These are phyloP conservation scores for Buphagus erythrorhynchus DNA, from an alignment of 2,797 vertebrate genomes.

Conservation along the genomic window DNA sequence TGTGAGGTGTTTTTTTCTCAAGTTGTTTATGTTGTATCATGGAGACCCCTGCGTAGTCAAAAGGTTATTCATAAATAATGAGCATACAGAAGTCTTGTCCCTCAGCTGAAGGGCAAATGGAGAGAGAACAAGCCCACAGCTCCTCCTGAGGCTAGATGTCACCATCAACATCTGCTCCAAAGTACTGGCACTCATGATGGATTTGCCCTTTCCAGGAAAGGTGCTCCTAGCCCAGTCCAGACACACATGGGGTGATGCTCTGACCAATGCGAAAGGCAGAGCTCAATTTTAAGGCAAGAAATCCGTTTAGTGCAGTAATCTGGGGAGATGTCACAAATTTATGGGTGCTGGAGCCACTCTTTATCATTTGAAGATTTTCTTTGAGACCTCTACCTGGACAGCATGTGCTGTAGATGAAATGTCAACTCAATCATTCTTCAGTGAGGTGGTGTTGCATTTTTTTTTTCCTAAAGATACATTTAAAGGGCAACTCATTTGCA, in stretches of 20 bases:
- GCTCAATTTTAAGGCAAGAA: not conserved
- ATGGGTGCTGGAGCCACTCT: not conserved
- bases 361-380: not conserved
- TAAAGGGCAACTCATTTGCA: conserved; percentile 49
- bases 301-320: not conserved
- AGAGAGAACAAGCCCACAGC: not conserved
- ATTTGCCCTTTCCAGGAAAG: not conserved
- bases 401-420: not conserved
- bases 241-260: not conserved
- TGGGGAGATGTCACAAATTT: not conserved
- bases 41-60: not conserved
- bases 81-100: not conserved
- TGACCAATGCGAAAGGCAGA: not conserved
- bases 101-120: not conserved
- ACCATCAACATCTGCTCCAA: not conserved
- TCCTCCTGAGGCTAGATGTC: not conserved
- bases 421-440: conserved; percentile 34
- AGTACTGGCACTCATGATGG: not conserved
- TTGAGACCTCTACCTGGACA: conserved; percentile 7
- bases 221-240: rapidly evolving
- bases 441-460: not conserved
- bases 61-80: conserved; percentile 1
- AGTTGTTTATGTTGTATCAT: not conserved
- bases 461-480: conserved; percentile 6
- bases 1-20: not conserved